Evolutionary conservation across 2,797 vertebrate species (phyloP), one percentile per base, ranked within the genome.

Genomic region (Pseudochirops corinnae): DNA sequence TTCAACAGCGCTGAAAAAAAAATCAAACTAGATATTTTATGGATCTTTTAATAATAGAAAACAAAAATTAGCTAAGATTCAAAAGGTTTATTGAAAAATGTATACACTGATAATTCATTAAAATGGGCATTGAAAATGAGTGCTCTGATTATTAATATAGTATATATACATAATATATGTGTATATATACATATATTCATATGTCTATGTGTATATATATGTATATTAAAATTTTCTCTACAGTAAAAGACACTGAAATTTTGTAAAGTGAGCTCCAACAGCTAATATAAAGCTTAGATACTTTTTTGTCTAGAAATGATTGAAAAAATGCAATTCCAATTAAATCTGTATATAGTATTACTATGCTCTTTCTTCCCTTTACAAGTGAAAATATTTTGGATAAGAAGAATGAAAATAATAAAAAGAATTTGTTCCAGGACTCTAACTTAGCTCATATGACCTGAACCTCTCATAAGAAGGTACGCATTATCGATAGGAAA

Each of bases 121-220:
- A 98, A 95, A 96, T 95, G 55, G 26, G n/a, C 67, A 56, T 33
- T 96, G 95, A 5, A 46, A 91, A 95, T 90, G 74, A 96, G 10
- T 55, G 31, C 52, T 53, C 28, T 82, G 31, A 92, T 93, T 33
- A 95, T 91, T 91, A 93, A 94, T 93, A 94, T 50, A 95, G 33
- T 53, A 93, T 16, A 56, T 16, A 10, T 82, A 21, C 3, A n/a
- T 57, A 57, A 9, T 58, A 12, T 60, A 60, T 31, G 10, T 31
- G 10, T 60, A 31, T 60, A 3, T 4, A 31, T 11, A 60, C 3
- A 24, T 6, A 24, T 1, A 55, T 55, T 55, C 55, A 16, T 55
- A 55, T 55, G 55, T 55, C 55, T 55, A 12, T 55, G 3, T 39
- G 14, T 74, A 11, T 11, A 24, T 11, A 26, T 26, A 26, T 46